Evolutionary conservation across 2,113 vertebrate genomes (phyloP).

Genomic region (Smithornis capensis): DNA sequence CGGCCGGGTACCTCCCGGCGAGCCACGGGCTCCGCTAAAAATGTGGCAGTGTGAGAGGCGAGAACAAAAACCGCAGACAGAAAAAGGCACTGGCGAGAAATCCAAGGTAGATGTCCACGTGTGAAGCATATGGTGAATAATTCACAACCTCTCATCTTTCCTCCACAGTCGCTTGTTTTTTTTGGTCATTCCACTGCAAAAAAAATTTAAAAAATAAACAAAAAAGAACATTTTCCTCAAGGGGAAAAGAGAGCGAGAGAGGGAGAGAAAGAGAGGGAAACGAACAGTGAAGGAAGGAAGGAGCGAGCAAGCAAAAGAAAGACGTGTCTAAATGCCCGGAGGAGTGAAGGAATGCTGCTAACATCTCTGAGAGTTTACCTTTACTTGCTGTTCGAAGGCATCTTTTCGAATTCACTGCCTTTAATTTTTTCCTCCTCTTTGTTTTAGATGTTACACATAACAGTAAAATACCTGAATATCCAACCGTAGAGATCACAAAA

Average conservation of each 20-base stretch:
- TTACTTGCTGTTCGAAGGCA: conserved; percentile 81
- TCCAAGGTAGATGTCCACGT: conserved; percentile 63
- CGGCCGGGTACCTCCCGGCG: conserved; percentile 39
- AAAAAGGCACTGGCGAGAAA: conserved; percentile 65
- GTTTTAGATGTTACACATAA: conserved; percentile 84
- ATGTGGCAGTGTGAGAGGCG: conserved; percentile 47
- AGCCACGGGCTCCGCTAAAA: conserved; percentile 67
- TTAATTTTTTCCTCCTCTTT: conserved; percentile 76
- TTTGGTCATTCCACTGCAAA: conserved; percentile 74
- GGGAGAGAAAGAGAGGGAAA: background rate
- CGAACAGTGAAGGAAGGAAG: background rate
- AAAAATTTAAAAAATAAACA: background rate
- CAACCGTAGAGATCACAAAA: conserved; percentile 76
- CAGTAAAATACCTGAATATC: conserved; percentile 77
- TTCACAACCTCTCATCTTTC: conserved; percentile 72
- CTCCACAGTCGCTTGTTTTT: conserved; percentile 74
- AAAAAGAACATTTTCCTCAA: conserved; percentile 15
- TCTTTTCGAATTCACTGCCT: conserved; percentile 82
- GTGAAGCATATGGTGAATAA: conserved; percentile 69
- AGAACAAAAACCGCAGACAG: conserved; percentile 16
- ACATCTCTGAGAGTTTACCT: conserved; percentile 73
- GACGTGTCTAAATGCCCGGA: background rate
- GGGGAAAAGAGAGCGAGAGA: background rate
- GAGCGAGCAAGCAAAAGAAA: background rate
- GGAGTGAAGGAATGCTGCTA: conserved; percentile 57